Base-by-base conservation (phyloP, 2,113 vertebrate species). In the Equus quagga region DNA sequence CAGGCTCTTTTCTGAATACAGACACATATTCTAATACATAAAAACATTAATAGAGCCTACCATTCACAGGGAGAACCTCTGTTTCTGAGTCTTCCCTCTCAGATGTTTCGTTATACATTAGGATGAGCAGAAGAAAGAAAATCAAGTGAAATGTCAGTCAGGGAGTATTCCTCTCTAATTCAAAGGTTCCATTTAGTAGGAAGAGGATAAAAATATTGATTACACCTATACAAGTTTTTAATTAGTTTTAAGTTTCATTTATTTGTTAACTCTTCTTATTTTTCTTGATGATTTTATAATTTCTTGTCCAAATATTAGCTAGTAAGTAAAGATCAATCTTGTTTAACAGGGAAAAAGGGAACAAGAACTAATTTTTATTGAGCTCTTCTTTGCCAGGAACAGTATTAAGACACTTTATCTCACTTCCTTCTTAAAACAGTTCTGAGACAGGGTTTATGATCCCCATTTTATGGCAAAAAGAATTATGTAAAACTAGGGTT, bases 401-500 rank as follows among this genome's bases (percentile, higher is more conserved):
- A 62, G 2, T 64, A 83, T 26, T 67, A 92, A 89, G 51, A 81
- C 9, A 92, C 8, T 28, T 85, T 46, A 51, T 56, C 67, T 91
- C 26, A 85, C 87, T 90, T 87, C 51, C 81, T 89, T 85, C 83
- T 94, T 69, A 91, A 92, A 73, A 95, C 10, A 96, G 81, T 18
- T 95, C 65, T 94, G 19, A 95, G 69, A n/a, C n/a, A 89, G 72
- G 28, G 92, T 76, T 89, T 91, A 95, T 31, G 18, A 85, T 91
- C 28, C 33, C 58, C 78, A 92, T 28, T 84, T 93, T 89, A 83
- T 2, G 85, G 83, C 9, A 72, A 12, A 78, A 92, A 93, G 56
- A 88, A 73, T 62, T 46, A 73, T 49, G 58, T 24, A 94, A 91
- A 97, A 69, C 33, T 75, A 78, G 8, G 10, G 70, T 64, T 11